Percentiles rank a stretch among this genome's conserved stretches.
phyloP scores from a whole-genome alignment of 2,888 invertebrate genomes.

The Lasioglossum malachurum region DNA sequence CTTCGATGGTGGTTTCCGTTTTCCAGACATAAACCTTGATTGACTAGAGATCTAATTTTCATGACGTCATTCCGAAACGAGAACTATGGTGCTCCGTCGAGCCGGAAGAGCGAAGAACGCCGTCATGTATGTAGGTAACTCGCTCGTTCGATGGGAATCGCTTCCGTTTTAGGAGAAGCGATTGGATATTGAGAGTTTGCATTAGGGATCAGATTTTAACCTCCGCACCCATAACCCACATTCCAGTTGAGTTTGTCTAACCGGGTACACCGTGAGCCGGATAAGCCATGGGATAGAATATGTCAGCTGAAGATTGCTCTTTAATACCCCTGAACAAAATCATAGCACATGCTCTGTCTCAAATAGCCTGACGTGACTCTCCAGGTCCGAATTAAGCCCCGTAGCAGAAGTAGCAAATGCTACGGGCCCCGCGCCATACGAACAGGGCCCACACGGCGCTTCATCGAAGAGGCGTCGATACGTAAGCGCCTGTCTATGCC shows the following conservation, averaged over 20 bases:
- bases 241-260: neutral
- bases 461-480: too few species aligned
- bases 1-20: slow-evolving; percentile 23
- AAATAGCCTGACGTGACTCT: too few species aligned
- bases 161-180: slow-evolving; percentile 16
- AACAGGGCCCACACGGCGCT: too few species aligned
- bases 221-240: too few species aligned
- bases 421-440: too few species aligned
- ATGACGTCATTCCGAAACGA: neutral
- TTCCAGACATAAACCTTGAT: slow-evolving; percentile 36
- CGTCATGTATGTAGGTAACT: neutral
- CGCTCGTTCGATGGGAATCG: slow-evolving; percentile 29
- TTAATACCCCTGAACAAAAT: too few species aligned
- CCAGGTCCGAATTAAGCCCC: too few species aligned
- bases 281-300: neutral
- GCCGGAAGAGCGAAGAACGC: slow-evolving; percentile 5
- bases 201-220: neutral
- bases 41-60: slow-evolving; percentile 51
- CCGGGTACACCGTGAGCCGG: neutral
- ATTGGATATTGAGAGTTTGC: slow-evolving; percentile 18
- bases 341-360: too few species aligned
- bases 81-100: neutral
- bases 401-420: too few species aligned
- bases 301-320: too few species aligned
- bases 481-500: too few species aligned